Evolutionary conservation across 2,888 invertebrate species (phyloP), one percentile per base, ranked within the genome.

Genomic region (Anarsia innoxiella): DNA sequence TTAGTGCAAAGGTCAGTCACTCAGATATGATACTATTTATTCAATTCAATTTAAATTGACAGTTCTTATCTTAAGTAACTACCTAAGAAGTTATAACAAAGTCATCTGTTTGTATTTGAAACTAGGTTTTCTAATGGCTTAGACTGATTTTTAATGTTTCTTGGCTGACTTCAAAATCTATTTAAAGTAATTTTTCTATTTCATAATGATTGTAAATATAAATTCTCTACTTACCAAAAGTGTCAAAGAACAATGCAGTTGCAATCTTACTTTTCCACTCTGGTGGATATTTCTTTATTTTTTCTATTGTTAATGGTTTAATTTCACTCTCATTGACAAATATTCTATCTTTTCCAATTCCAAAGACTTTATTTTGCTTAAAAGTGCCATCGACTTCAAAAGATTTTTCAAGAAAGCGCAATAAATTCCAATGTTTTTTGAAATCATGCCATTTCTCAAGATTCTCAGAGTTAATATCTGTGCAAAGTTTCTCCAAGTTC

Each of bases 211-310:
- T n/a, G n/a, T n/a, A n/a, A n/a, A n/a, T n/a, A n/a, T n/a, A n/a
- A n/a, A n/a, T 19, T 19, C 8, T 19, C 19, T 26, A 40, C 11
- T 48, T 69, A 89, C 89, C 88, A 72, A 86, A 84, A 40, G 76
- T 83, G 44, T 75, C 75, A 59, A 89, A 85, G 64, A 88, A 89
- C 36, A 89, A 58, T 45, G 78, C 69, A n/a, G 86, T 83, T 13
- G 88, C 86, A 48, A 88, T 74, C 63, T 78, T 80, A 40, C 76
- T 71, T 56, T 88, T 88, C 88, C 88, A 88, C 23, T 82, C 72
- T 14, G 59, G 41, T 32, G 77, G 64, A 52, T 86, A 83, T 38
- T 75, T 74, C 25, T 75, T 59, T 46, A 86, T 76, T 43, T 76
- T 78, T 26, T 80, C 73, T 39, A 86, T 70, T n/a, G 82, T 82